A percentile compares a stretch with the other conserved stretches of the same genome.
phyloP scores from a whole-genome alignment of 2,113 vertebrate species.

The Brachyhypopomus occidentalis region DNA sequence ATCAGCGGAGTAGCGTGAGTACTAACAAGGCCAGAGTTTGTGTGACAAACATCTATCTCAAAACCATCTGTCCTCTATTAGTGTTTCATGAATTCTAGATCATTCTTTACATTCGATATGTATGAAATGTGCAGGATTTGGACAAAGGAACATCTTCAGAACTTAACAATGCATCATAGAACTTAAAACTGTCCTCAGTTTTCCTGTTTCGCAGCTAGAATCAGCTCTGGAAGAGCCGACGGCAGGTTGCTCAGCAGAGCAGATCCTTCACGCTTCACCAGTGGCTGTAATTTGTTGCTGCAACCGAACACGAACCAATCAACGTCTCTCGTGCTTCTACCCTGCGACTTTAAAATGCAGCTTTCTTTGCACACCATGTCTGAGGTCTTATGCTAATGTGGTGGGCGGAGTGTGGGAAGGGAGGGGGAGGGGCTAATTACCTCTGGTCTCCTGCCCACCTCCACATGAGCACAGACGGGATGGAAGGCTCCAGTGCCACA shows the following conservation, averaged over 20 bases:
- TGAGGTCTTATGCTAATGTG: too few species aligned
- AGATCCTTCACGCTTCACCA: constrained; percentile 32
- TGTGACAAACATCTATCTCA: background rate
- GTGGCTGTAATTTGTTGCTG: constrained; percentile 29
- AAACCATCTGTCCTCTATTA: background rate
- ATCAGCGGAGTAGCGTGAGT: too few species aligned
- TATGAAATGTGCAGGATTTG: too few species aligned
- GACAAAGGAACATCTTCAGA: background rate
- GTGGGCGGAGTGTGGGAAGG: too few species aligned
- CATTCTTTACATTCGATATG: background rate
- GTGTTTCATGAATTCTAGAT: background rate
- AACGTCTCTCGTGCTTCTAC: too few species aligned
- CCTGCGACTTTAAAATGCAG: too few species aligned
- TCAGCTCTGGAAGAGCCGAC: constrained; percentile 46
- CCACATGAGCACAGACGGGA: constrained; percentile 91
- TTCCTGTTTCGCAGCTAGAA: constrained; percentile 53
- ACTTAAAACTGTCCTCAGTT: too few species aligned
- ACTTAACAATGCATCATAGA: too few species aligned
- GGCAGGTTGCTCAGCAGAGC: constrained; percentile 28
- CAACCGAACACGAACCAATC: background rate
- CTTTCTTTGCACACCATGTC: too few species aligned
- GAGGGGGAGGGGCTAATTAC: constrained; percentile 63
- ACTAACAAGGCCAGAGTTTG: background rate
- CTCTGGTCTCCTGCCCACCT: constrained; percentile 92
- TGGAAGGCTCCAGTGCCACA: constrained; percentile 98